Conservation (phyloP, 2,888 invertebrate genomes). For the Metallyticus violacea region DNA sequence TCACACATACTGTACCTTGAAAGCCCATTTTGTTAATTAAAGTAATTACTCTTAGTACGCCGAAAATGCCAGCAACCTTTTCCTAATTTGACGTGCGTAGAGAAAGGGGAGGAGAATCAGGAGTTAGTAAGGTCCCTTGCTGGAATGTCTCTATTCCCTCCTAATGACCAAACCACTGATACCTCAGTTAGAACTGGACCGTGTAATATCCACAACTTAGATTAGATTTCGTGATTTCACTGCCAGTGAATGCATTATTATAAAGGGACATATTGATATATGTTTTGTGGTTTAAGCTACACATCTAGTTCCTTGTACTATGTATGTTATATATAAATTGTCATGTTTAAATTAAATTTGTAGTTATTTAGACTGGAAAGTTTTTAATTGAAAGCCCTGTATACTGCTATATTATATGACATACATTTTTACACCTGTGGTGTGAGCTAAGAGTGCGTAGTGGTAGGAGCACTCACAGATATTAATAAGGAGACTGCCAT, state of each 20-base stretch:
- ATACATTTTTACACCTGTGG: too few species aligned
- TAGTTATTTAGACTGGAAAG: too few species aligned
- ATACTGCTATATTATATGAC: too few species aligned
- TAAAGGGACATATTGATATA: too few species aligned
- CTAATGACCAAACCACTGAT: background rate
- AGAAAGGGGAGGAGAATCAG: constrained; percentile 36
- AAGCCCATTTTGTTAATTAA: constrained; percentile 53
- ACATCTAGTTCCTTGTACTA: too few species aligned
- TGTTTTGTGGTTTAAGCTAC: too few species aligned
- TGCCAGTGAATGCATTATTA: background rate
- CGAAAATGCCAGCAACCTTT: constrained; percentile 51
- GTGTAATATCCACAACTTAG: background rate
- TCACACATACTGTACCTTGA: constrained; percentile 27
- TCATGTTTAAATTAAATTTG: too few species aligned
- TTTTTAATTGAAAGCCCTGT: too few species aligned
- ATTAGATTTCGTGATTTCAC: background rate
- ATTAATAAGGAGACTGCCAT: too few species aligned
- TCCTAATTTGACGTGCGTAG: constrained; percentile 52
- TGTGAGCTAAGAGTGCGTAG: too few species aligned
- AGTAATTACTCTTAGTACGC: constrained; percentile 53
- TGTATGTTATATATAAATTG: too few species aligned
- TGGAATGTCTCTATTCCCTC: constrained; percentile 2
- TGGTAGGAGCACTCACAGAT: too few species aligned
- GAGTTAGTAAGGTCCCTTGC: background rate
- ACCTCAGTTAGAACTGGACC: background rate